phyloP scores from a whole-genome alignment of 2,888 invertebrate species.

The Tridacna crocea region DNA sequence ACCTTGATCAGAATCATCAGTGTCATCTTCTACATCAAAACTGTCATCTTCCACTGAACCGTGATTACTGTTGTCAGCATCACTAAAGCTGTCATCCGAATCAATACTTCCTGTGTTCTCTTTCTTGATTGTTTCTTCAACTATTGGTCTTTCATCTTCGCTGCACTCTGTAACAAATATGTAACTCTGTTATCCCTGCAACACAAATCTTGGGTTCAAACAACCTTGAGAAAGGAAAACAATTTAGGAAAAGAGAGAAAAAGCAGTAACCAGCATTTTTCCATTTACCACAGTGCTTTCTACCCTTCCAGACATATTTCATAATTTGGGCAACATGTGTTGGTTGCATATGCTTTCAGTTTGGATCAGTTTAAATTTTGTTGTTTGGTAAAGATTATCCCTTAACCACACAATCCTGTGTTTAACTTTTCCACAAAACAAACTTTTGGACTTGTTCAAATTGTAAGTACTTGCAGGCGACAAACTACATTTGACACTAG shows the following conservation, averaged over 20 bases:
- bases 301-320: too few relatives aligned
- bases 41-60: constrained; percentile 83
- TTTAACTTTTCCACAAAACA: too few relatives aligned
- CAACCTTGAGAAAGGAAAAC: neutral
- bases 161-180: constrained; percentile 10
- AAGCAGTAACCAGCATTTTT: too few relatives aligned
- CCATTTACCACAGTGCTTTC: too few relatives aligned
- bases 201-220: neutral
- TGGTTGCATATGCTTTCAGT: too few relatives aligned
- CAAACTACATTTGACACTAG: too few relatives aligned
- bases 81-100: constrained; percentile 87
- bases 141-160: constrained; percentile 22
- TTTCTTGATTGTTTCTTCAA: constrained; percentile 53
- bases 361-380: too few relatives aligned
- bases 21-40: constrained; percentile 50
- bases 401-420: too few relatives aligned
- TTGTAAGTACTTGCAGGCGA: too few relatives aligned
- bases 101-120: constrained; percentile 59
- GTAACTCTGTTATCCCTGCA: neutral
- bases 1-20: constrained; percentile 36
- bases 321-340: too few relatives aligned
- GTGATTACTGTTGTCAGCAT: constrained; percentile 89
- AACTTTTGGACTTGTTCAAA: too few relatives aligned
- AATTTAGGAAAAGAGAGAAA: neutral
- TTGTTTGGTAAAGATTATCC: too few relatives aligned